Conservation (phyloP, 2,888 invertebrate species). For the Megaustenia siamemsis region DNA sequence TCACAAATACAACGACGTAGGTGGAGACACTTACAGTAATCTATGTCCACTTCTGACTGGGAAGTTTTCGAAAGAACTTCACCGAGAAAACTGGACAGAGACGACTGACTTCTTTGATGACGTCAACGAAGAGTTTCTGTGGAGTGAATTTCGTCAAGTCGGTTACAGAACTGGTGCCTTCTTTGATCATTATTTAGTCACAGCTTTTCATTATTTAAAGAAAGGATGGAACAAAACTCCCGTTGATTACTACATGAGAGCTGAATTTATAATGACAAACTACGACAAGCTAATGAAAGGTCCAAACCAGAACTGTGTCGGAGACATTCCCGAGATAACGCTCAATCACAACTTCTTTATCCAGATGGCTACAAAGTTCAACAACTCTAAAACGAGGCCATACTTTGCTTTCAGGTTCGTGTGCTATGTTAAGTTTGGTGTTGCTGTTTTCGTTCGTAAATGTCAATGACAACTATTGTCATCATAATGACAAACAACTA, state of each 20-base stretch:
- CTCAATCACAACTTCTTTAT: constrained; percentile 1
- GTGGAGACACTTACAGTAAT: background rate
- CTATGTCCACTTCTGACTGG: constrained; percentile 18
- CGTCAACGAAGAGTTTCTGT: constrained; percentile 12
- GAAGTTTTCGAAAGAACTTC: background rate
- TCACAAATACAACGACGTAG: constrained; percentile 34
- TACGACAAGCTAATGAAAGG: background rate
- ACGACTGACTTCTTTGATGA: background rate
- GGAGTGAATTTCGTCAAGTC: constrained; percentile 31
- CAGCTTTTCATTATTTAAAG: constrained; percentile 42
- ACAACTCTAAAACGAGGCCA: constrained; percentile 16
- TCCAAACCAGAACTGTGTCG: background rate
- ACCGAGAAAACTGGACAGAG: background rate
- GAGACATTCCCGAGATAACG: constrained; percentile 27
- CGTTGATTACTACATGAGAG: constrained; percentile 23
- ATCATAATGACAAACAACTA: no score
- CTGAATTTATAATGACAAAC: background rate
- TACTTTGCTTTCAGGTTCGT: constrained; percentile 37
- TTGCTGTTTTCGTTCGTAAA: no score
- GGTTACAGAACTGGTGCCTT: constrained; percentile 25
- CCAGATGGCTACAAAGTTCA: constrained; percentile 23
- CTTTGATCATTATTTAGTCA: background rate
- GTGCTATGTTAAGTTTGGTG: no score
- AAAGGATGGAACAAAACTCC: constrained; percentile 27
- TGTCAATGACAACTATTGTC: no score